phyloP scores from a whole-genome alignment of 2,113 vertebrate species.

The Grammomys dolichurus region DNA sequence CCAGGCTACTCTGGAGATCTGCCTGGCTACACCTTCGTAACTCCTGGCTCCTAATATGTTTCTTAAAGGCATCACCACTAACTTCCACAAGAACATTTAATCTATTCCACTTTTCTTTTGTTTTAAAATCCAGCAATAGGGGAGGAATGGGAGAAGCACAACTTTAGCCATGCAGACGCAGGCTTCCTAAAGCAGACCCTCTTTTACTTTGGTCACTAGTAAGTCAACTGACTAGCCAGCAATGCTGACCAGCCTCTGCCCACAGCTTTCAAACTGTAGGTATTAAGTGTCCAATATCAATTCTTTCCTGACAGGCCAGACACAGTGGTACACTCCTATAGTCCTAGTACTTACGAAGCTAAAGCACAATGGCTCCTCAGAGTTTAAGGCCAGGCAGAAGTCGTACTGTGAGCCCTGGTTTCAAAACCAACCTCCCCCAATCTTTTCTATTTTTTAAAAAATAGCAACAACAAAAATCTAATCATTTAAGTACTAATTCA shows the following conservation, averaged over 20 bases:
- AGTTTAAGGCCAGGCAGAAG: neutral
- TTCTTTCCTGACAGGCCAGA: neutral
- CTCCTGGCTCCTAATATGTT: neutral
- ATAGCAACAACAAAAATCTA: neutral
- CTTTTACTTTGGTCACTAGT: neutral
- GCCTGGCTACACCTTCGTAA: neutral
- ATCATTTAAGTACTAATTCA: neutral
- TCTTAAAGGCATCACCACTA: neutral
- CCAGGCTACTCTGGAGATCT: neutral
- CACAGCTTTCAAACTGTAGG: neutral
- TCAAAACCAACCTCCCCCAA: neutral
- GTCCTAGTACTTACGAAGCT: neutral
- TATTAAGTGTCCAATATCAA: neutral
- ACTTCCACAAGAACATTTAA: neutral
- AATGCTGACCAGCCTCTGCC: neutral
- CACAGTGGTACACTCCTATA: neutral
- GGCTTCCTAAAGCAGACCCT: neutral
- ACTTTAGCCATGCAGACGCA: neutral
- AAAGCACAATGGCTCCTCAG: neutral
- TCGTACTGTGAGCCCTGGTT: neutral
- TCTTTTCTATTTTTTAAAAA: neutral
- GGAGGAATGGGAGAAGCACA: neutral
- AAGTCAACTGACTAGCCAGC: neutral
- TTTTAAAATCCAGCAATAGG: neutral
- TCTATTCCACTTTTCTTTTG: neutral